Evolutionary conservation across 30 jellyfish, hydroid and myxozoan genomes (phyloP), one percentile per base, ranked within the genome.

Genomic region (Pelagia noctiluca): DNA sequence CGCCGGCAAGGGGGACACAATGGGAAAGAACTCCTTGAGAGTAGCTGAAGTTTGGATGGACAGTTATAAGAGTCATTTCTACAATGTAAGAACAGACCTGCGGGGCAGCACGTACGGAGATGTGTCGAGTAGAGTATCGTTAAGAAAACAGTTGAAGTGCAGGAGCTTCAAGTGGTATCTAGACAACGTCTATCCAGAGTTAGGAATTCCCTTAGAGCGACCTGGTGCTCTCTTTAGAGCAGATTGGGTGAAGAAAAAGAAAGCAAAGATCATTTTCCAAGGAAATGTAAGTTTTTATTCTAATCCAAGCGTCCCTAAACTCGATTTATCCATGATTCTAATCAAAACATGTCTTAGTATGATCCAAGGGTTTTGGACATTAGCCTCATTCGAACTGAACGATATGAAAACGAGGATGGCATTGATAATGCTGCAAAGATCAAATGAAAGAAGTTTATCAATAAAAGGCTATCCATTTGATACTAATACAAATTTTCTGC

Each of bases 31-130:
- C 54, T 78, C 96, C 3, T 88, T 76, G 35, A 76, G 98, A 13
- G 91, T 92, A 0, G 98, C 95, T 3, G 95, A 92, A 50, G 98
- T 92, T 1, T 92, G 98, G 98, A 79, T 92, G 1, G 98, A 86
- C 36, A 78, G 52, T 75, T 86, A 85, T 36, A 85, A 92, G 62
- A 57, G 63, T 71, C 96, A 92, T 70, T 92, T 92, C 57, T 92
- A 92, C 57, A 73, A 71, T 29, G 82, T 80, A 1, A 54, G 96
- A n/a, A 72, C 91, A 18, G 96, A 85, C 33, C 62, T 92, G 48
- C 46, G 77, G 18, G 80, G 77, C 8, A 60, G 24, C 22, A 28
- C 50, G 2, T 60, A 21, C 38, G 95, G 94, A 23, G 96, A 92
- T 76, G 82, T 92, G 4, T 24, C 86, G 0, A 36, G 60, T 19